Evolutionary conservation across 2,797 vertebrate species (phyloP).

Genomic region (Centroberyx gerrardi): DNA sequence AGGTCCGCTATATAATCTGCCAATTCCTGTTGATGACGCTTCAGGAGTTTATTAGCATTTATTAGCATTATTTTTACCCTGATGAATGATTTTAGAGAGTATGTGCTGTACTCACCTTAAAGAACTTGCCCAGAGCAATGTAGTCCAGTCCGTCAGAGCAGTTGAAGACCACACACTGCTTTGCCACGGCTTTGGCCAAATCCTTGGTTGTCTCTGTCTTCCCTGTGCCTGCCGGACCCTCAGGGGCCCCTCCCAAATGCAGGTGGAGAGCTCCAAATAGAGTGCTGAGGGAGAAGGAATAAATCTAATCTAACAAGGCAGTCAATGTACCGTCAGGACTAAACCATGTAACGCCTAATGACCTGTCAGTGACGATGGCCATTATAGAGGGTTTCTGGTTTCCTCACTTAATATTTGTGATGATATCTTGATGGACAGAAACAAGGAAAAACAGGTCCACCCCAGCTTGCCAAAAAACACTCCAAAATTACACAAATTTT

Average conservation of each 20-base stretch:
- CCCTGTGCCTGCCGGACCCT: constrained; percentile 94
- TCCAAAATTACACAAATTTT: constrained; percentile 4
- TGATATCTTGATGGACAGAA: background rate
- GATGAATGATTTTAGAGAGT: no score
- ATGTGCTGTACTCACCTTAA: constrained; percentile 86
- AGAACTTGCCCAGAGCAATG: constrained; percentile 94
- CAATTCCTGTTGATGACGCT: no score
- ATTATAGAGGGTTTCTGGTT: background rate
- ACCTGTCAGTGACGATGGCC: background rate
- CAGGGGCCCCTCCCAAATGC: constrained; percentile 93
- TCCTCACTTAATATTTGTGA: background rate
- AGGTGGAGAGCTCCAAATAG: constrained; percentile 92
- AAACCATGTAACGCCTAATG: background rate
- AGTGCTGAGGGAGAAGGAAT: constrained; percentile 81
- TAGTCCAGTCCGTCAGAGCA: constrained; percentile 95
- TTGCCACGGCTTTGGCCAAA: constrained; percentile 94
- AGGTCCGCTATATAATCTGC: no score
- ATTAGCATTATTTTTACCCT: no score
- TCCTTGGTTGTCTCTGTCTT: constrained; percentile 96
- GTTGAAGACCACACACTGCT: constrained; percentile 96
- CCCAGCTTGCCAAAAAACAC: constrained; percentile 5
- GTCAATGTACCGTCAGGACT: background rate
- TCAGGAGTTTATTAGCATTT: no score
- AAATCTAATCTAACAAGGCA: background rate
- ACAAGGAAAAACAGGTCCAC: background rate